Conservation (phyloP, 2,113 vertebrate species). For the Psittacula cyanocephala region DNA sequence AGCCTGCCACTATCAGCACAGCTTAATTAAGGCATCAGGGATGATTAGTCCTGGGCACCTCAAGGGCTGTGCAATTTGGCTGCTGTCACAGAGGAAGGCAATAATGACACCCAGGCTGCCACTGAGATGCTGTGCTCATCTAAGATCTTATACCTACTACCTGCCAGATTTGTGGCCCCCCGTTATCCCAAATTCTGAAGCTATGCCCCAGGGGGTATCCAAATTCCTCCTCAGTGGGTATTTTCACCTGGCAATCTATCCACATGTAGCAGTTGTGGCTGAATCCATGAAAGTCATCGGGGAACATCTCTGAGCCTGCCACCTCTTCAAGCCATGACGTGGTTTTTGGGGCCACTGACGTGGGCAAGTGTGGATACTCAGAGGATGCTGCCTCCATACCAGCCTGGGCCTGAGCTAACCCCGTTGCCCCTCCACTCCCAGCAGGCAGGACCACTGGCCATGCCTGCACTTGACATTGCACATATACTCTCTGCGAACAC, state of each 20-base stretch:
- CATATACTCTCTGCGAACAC: neutral
- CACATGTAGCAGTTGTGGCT: neutral
- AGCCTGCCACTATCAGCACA: neutral
- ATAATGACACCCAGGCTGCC: neutral
- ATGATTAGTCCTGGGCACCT: neutral
- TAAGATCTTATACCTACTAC: neutral
- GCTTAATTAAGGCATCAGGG: fast-evolving
- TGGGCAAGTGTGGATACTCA: neutral
- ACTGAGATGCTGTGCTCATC: neutral
- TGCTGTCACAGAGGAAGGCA: neutral
- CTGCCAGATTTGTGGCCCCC: neutral
- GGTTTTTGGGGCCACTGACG: neutral
- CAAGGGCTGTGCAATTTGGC: neutral
- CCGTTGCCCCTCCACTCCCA: neutral
- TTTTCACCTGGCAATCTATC: neutral
- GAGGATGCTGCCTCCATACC: neutral
- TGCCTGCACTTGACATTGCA: neutral
- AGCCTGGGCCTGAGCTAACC: neutral
- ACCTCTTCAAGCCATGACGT: fast-evolving
- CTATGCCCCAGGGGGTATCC: neutral
- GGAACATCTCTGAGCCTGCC: neutral
- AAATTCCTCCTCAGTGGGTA: neutral
- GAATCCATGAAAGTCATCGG: neutral
- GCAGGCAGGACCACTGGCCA: neutral
- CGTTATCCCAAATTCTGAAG: fast-evolving